phyloP scores from a whole-genome alignment of 2,888 invertebrate species.

The Salpingus planirostris region DNA sequence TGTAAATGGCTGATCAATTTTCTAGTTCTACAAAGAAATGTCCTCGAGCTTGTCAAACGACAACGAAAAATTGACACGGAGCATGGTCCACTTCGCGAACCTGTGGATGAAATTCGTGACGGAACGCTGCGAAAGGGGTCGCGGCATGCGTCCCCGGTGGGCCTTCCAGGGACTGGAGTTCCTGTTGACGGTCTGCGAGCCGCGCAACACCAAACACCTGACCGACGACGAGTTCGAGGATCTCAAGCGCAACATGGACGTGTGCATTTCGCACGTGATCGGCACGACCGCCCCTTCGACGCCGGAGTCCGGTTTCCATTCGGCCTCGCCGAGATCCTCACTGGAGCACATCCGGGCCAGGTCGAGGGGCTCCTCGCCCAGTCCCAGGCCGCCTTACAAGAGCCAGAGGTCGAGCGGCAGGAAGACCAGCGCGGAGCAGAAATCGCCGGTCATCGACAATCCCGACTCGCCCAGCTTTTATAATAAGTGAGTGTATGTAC shows the following conservation, averaged over 20 bases:
- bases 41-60: conserved; percentile 51
- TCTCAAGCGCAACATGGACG: conserved; percentile 69
- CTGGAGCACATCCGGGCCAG: conserved; percentile 31
- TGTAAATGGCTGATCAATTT: conserved; percentile 7
- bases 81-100: conserved; percentile 60
- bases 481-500: conserved; percentile 12
- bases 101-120: conserved; percentile 88
- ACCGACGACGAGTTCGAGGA: conserved; percentile 72
- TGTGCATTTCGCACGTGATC: conserved; percentile 81
- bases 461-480: conserved; percentile 15
- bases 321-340: conserved; percentile 31
- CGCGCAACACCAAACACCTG: conserved; percentile 68
- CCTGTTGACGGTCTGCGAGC: conserved; percentile 75
- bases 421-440: conserved; percentile 35
- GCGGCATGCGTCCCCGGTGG: conserved; percentile 78
- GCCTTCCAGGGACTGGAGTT: conserved; percentile 85
- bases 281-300: conserved; percentile 45
- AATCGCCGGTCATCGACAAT: conserved; percentile 24
- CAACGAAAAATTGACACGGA: conserved; percentile 45
- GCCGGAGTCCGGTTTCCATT: conserved; percentile 36
- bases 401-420: conserved; percentile 34
- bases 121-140: conserved; percentile 65
- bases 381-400: conserved; percentile 36
- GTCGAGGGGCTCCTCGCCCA: conserved; percentile 38
- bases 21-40: conserved; percentile 62